phyloP scores from a whole-genome alignment of 2,113 vertebrate genomes.

The Miniopterus natalensis region DNA sequence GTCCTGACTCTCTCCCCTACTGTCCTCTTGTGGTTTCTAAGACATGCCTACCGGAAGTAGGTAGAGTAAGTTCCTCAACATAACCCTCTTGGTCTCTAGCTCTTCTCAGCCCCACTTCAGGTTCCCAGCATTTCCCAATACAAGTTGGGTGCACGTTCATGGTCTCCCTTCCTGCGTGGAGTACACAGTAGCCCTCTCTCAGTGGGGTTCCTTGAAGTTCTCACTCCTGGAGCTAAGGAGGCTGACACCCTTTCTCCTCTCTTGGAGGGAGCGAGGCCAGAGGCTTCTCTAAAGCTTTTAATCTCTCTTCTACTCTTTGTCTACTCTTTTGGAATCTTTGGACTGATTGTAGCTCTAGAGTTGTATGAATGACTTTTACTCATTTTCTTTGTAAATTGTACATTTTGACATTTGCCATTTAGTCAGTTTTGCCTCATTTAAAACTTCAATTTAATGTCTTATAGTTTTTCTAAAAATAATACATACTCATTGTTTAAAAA shows the following conservation, averaged over 20 bases:
- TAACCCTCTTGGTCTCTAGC: background rate
- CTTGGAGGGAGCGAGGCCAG: background rate
- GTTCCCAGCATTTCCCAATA: too few relatives aligned
- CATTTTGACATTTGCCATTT: background rate
- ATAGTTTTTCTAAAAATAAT: background rate
- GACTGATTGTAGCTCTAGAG: background rate
- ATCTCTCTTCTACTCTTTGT: background rate
- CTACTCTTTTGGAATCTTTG: background rate
- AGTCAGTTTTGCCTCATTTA: background rate
- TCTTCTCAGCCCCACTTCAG: too few relatives aligned
- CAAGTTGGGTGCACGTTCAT: background rate
- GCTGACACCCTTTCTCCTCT: too few relatives aligned
- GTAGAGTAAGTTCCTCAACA: background rate
- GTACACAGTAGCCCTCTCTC: background rate
- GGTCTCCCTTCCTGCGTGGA: background rate
- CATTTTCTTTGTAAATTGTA: background rate
- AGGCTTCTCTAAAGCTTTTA: background rate
- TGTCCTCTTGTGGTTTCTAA: background rate
- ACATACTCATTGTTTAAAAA: background rate
- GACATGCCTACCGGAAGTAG: too few relatives aligned
- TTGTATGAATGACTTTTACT: background rate
- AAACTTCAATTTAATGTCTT: background rate
- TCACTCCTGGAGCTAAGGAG: background rate
- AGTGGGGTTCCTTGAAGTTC: background rate
- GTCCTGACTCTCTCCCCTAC: background rate